Base-by-base conservation (phyloP, 2,113 vertebrate genomes). In the Petroica traversi region DNA sequence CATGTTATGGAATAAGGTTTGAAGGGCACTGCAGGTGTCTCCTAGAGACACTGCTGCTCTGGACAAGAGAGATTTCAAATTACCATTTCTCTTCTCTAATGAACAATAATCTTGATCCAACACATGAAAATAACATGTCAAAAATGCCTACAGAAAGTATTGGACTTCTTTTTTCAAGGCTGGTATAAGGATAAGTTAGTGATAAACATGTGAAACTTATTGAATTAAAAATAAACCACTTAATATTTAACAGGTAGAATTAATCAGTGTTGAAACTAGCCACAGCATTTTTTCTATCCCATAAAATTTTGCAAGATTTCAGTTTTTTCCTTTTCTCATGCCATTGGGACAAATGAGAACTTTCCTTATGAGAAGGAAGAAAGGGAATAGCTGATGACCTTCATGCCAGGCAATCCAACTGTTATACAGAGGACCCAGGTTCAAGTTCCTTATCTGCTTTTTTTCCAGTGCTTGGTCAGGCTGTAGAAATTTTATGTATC, bases 21-120 rank as follows among this genome's bases (percentile, higher is more conserved):
- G 58, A 96, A 93, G 75, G 67, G 52, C 48, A 88, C 46, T 85
- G 92, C 59, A 90, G 55, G 59, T 94, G 63, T 92, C 59, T 93
- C 25, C 75, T 63, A 67, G 54, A 93, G 58, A 88, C 51, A 66
- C 54, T n/a, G 24, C 43, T 93, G 46, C 46, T 85, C 82, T 73
- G 48, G 82, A 88, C 54, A 15, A 79, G 41, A 49, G 34, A 94
- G 63, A 62, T n/a, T 93, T 93, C 31, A 90, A 93, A 93, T 88
- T 88, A 89, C 4, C 55, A 71, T 85, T 85, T 77, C 36, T 88
- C 63, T 67, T 63, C 67, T 63, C n/a, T 95, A 93, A 96, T 59
- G 59, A 74, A 85, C 74, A 89, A 67, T 69, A 85, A 71, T 80
- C 84, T 89, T 89, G 33, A 91, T 69, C 86, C 85, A 79, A 76